Percentiles rank a stretch among this genome's conserved stretches.
These are phyloP conservation scores for Scytalopus superciliaris DNA, from an alignment of 2,113 vertebrate species.

Conservation along the genomic window DNA sequence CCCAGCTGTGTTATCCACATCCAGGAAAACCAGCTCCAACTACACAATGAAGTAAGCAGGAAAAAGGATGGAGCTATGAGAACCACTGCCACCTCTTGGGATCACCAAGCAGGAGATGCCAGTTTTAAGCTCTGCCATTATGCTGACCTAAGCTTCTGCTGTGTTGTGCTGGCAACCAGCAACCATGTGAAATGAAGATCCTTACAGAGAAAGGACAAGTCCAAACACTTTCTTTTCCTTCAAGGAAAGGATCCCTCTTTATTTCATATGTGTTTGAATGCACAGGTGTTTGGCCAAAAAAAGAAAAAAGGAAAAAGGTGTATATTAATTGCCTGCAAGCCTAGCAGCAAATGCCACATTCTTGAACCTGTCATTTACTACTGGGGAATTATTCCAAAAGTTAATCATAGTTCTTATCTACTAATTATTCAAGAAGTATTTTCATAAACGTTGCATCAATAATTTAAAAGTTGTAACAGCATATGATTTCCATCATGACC, in stretches of 20 bases:
- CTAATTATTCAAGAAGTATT: slow-evolving; percentile 2
- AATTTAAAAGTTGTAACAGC: not conserved
- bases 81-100: not conserved
- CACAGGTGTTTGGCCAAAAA: not conserved
- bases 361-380: not conserved
- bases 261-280: not conserved
- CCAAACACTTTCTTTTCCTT: not conserved
- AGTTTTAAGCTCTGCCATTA: not conserved
- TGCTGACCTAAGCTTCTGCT: not conserved
- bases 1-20: not conserved
- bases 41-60: not conserved
- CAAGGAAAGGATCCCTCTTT: not conserved
- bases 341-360: not conserved
- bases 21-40: not conserved
- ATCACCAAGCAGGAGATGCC: not conserved
- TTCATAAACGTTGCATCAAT: not conserved
- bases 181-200: not conserved
- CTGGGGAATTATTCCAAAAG: not conserved
- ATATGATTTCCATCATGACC: not conserved
- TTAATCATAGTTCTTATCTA: not conserved
- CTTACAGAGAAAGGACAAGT: not conserved
- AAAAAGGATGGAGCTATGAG: not conserved
- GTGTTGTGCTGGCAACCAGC: not conserved
- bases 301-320: not conserved
- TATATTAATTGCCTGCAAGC: not conserved